These are phyloP conservation scores for Halesus radiatus DNA, from an alignment of 1,140 invertebrate genomes.

Conservation along the genomic window DNA sequence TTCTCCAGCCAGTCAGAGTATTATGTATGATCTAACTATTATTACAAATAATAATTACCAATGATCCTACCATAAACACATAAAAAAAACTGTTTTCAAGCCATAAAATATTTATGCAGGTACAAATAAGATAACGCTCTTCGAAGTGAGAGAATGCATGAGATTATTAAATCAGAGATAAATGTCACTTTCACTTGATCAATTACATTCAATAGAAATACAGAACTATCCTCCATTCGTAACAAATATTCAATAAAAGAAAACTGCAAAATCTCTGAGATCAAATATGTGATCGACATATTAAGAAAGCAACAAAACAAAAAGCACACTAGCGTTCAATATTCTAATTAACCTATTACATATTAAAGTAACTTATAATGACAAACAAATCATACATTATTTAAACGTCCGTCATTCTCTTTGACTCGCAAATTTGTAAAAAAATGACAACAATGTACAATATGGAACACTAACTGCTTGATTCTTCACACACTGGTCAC, in stretches of 20 bases:
- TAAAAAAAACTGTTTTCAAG: slow-evolving; percentile 23
- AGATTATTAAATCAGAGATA: slow-evolving; percentile 1
- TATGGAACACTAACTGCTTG: slow-evolving; percentile 41
- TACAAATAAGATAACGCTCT: slow-evolving; percentile 32
- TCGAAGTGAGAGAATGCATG: slow-evolving; percentile 26
- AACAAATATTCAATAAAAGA: slow-evolving; percentile 41
- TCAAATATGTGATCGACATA: slow-evolving; percentile 54
- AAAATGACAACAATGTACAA: slow-evolving; percentile 40
- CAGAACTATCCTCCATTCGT: slow-evolving; percentile 25
- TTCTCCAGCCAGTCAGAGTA: too few relatives aligned
- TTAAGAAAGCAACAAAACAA: slow-evolving; percentile 56
- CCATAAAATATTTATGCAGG: slow-evolving; percentile 26
- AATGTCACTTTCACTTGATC: slow-evolving; percentile 14
- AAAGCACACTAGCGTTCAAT: slow-evolving; percentile 55
- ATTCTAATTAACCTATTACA: slow-evolving; percentile 48
- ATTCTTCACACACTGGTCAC: slow-evolving; percentile 24
- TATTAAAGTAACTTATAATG: slow-evolving; percentile 32
- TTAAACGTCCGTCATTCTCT: slow-evolving; percentile 23
- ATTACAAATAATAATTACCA: slow-evolving; percentile 13
- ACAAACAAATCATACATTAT: slow-evolving; percentile 36
- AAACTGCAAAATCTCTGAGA: slow-evolving; percentile 57
- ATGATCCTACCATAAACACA: slow-evolving; percentile 3
- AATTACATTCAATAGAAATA: slow-evolving; percentile 7
- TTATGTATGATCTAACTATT: too few relatives aligned
- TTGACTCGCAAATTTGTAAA: slow-evolving; percentile 29